Conservation (phyloP, 2,888 invertebrate genomes). For the Rhyacophila evoluta region DNA sequence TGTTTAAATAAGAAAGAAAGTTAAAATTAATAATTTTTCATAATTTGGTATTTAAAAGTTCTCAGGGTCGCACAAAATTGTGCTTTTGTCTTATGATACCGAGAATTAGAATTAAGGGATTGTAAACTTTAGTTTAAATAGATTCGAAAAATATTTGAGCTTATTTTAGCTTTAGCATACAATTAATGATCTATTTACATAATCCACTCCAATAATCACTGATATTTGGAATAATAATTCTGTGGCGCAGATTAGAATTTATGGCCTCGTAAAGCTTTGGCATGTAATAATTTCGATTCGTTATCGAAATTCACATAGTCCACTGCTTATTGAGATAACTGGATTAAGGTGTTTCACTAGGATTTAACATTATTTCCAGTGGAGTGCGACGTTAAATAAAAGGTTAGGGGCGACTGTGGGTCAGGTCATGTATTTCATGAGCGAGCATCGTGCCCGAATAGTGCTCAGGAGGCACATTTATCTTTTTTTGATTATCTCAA, state of each 20-base stretch:
- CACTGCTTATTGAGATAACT: not conserved
- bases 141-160: too few species aligned
- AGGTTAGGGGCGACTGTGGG: slow-evolving; percentile 2
- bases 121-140: too few species aligned
- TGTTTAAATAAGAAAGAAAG: too few species aligned
- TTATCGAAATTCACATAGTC: not conserved
- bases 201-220: not conserved
- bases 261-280: not conserved
- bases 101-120: too few species aligned
- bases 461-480: slow-evolving; percentile 19
- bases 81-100: too few species aligned
- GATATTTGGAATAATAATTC: not conserved
- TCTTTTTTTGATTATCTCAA: slow-evolving; percentile 19
- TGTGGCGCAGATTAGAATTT: not conserved
- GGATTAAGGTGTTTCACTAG: not conserved
- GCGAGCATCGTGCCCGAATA: slow-evolving; percentile 16
- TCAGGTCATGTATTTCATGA: slow-evolving; percentile 19
- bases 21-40: too few species aligned
- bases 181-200: not conserved
- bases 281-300: not conserved
- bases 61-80: too few species aligned
- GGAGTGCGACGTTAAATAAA: not conserved
- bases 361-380: not conserved
- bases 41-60: too few species aligned
- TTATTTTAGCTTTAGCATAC: too few species aligned